Evolutionary conservation across 2,888 invertebrate species (phyloP).

Genomic region (Ectemnius lituratus): DNA sequence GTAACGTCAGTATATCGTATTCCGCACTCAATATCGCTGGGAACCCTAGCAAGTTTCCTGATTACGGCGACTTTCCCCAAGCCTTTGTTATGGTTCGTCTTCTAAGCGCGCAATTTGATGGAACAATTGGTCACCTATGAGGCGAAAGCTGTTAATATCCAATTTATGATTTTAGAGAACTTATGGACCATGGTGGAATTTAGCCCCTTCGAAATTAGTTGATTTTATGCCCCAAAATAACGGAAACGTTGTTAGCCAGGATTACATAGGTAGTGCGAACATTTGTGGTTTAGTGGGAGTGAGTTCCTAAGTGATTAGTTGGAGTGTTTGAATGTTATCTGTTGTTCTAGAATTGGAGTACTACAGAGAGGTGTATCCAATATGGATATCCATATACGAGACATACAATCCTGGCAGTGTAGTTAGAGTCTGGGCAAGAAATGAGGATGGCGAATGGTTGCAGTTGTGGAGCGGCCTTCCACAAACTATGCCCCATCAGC

Average conservation of each 20-base stretch:
- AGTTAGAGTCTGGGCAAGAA: constrained; percentile 87
- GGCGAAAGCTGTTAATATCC: too few relatives aligned
- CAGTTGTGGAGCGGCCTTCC: constrained; percentile 88
- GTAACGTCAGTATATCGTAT: constrained; percentile 91
- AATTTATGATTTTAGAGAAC: constrained; percentile 82
- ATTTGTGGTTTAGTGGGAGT: background rate
- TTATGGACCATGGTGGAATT: constrained; percentile 92
- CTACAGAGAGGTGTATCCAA: constrained; percentile 83
- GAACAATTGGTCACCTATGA: too few relatives aligned
- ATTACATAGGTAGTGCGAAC: constrained; percentile 85
- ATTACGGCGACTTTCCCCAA: constrained; percentile 94
- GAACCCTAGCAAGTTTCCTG: constrained; percentile 90
- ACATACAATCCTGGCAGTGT: constrained; percentile 92
- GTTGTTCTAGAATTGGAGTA: constrained; percentile 82
- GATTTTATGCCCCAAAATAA: constrained; percentile 88
- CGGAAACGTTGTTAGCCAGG: constrained; percentile 84
- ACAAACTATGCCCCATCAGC: constrained; percentile 80
- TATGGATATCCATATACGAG: constrained; percentile 87
- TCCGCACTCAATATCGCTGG: constrained; percentile 92
- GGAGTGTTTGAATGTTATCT: background rate
- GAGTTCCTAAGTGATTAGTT: background rate
- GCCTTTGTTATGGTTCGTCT: constrained; percentile 91
- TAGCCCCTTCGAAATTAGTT: constrained; percentile 84
- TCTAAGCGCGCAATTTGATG: background rate
- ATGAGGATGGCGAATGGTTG: constrained; percentile 81